These are phyloP conservation scores for Brotula barbata DNA, from an alignment of 2,797 vertebrate species.

Conservation along the genomic window DNA sequence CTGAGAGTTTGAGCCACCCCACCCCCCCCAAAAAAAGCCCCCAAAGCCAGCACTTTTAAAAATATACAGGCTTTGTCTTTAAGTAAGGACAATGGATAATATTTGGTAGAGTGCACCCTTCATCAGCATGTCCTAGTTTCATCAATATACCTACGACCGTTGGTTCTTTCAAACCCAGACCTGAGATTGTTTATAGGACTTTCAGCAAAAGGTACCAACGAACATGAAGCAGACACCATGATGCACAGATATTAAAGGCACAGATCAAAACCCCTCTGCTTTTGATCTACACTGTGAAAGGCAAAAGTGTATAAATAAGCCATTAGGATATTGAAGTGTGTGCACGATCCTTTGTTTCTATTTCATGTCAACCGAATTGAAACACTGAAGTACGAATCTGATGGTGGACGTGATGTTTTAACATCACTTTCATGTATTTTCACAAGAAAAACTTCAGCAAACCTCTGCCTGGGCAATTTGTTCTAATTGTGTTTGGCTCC, in stretches of 20 bases:
- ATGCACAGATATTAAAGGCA: conserved; percentile 20
- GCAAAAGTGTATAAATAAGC: background rate
- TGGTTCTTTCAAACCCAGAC: conserved; percentile 1
- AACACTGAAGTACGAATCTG: background rate
- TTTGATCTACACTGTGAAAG: conserved; percentile 15
- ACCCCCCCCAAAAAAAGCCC: too few species aligned
- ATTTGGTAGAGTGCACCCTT: conserved; percentile 29
- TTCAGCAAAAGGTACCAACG: conserved; percentile 12
- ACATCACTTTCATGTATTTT: conserved; percentile 21
- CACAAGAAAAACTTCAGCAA: conserved; percentile 1
- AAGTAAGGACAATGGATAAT: conserved; percentile 34
- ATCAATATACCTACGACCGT: conserved; percentile 17
- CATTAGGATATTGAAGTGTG: conserved; percentile 3
- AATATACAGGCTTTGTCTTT: conserved; percentile 37
- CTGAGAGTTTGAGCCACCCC: conserved; percentile 32
- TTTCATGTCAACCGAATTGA: background rate
- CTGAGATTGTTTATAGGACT: background rate
- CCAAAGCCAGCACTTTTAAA: conserved; percentile 26
- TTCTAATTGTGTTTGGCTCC: conserved; percentile 33
- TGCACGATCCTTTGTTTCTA: conserved; percentile 6
- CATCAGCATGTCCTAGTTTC: conserved; percentile 55
- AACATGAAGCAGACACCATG: conserved; percentile 11
- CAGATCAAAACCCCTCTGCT: conserved; percentile 26
- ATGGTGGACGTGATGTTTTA: background rate
- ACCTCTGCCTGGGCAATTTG: conserved; percentile 26